Percentiles rank a stretch among this genome's conserved stretches.
phyloP scores from a whole-genome alignment of 2,888 invertebrate species.

The Diloba caeruleocephala region DNA sequence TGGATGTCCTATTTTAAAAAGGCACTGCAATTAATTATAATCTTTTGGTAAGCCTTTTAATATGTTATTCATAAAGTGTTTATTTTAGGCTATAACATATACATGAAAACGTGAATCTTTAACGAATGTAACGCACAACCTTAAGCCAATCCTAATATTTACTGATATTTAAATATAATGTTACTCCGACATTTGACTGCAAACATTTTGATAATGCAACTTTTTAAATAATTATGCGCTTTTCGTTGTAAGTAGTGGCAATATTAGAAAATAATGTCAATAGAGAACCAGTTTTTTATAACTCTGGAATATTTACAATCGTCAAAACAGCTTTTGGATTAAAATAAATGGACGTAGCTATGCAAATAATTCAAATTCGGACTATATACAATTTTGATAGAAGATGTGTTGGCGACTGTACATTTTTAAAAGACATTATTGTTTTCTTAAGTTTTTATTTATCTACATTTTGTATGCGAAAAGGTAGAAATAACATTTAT shows the following conservation, averaged over 20 bases:
- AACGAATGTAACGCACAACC: conserved; percentile 78
- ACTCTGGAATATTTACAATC: conserved; percentile 35
- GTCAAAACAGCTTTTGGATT: conserved; percentile 40
- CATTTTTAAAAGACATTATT: conserved; percentile 65
- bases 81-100: conserved; percentile 42
- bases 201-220: conserved; percentile 61
- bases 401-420: conserved; percentile 58
- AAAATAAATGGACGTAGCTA: conserved; percentile 27
- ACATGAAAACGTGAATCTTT: conserved; percentile 44
- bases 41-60: conserved; percentile 41
- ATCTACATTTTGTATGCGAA: conserved; percentile 29
- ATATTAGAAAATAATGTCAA: conserved; percentile 32
- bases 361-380: conserved; percentile 35
- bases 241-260: conserved; percentile 54
- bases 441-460: conserved; percentile 40
- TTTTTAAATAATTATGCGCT: conserved; percentile 64
- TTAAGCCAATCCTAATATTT: conserved; percentile 62
- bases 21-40: conserved; percentile 21
- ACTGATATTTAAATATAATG: conserved; percentile 39
- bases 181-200: conserved; percentile 53
- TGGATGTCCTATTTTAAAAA: conserved; percentile 28
- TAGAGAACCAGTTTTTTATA: conserved; percentile 39
- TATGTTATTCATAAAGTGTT: conserved; percentile 21
- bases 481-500: conserved; percentile 40
- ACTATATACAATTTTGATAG: conserved; percentile 47